phyloP scores from a whole-genome alignment of 1,140 invertebrate genomes.

The Cotesia chilonis region DNA sequence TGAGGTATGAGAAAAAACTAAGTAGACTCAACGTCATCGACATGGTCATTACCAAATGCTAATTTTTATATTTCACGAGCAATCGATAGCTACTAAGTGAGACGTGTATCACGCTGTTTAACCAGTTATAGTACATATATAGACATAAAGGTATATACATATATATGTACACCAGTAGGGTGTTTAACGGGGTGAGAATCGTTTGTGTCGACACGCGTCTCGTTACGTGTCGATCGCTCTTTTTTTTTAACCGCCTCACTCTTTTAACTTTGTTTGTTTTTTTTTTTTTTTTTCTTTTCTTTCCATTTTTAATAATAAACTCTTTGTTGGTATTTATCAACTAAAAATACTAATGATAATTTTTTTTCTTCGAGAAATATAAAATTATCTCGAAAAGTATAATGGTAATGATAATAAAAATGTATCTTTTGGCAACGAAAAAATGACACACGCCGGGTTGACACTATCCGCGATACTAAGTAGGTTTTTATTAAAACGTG shows the following conservation, averaged over 20 bases:
- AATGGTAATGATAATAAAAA: no score
- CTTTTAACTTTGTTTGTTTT: not conserved
- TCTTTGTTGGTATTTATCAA: no score
- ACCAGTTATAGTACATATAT: slow-evolving; percentile 45
- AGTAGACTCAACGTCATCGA: not conserved
- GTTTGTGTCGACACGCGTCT: slow-evolving; percentile 52
- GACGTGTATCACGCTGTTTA: slow-evolving; percentile 52
- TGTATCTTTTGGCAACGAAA: no score
- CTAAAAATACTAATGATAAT: no score
- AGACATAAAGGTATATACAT: no score
- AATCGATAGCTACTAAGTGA: slow-evolving; percentile 50
- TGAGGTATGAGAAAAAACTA: no score
- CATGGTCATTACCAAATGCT: slow-evolving; percentile 58
- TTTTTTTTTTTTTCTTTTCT: not conserved
- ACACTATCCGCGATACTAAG: slow-evolving; percentile 37
- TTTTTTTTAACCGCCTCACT: slow-evolving; percentile 26
- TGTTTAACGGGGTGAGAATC: slow-evolving; percentile 50
- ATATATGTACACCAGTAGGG: not conserved
- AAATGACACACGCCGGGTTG: not conserved
- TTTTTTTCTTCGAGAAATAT: no score
- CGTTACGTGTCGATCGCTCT: slow-evolving; percentile 49
- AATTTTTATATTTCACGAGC: slow-evolving; percentile 45
- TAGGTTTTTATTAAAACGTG: slow-evolving; percentile 52
- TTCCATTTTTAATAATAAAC: not conserved
- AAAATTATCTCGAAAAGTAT: no score